Base-by-base conservation (phyloP, 1,140 invertebrate genomes). In the Brachionus asplanchnoidis region DNA sequence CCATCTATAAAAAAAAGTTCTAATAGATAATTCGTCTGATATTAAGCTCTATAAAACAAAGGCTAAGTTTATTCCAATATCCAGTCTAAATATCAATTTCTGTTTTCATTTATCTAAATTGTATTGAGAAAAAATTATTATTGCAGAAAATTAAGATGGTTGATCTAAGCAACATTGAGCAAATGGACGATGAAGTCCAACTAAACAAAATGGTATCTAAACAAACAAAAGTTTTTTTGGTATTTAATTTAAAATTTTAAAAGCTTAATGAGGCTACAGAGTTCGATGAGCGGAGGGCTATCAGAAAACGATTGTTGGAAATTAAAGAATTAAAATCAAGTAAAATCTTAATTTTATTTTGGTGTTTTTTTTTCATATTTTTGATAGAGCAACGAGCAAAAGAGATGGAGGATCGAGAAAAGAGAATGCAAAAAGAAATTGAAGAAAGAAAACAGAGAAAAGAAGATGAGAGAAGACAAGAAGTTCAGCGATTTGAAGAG, bases 171-270 rank as follows among this genome's bases (percentile, higher is more conserved):
- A 68, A 65, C 17, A 60, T 82, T 17, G 79, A 82, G 9, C 28
- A 65, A 46, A 68, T 82, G 3, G 53, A 65, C 8, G 79, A 82
- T 46, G 79, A 82, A 46, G 23, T 53, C 11, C 50, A 40, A 23
- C 79, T 82, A 65, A 42, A 82, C n/a, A 82, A 82, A 82, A 82
- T 82, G 79, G 79, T 82, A 68, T 14, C 9, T 42, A 32, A 46
- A 65, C 23, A 40, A 26, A 42, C 28, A 28, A 3, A 17, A 7
- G 28, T 14, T 14, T 44, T 77, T 50, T 9, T 78, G 26, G 12
- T 50, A 78, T 23, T 40, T 68, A 36, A 82, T n/a, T 46, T 40
- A 82, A 32, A 65, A n/a, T 60, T 17, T 26, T 42, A 3, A 20
- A 32, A 82, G 79, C 53, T 82, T 6, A 32, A 23, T 40, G 65